Evolutionary conservation across 1,140 invertebrate genomes (phyloP).

Genomic region (Daktulosphaira vitifoliae): DNA sequence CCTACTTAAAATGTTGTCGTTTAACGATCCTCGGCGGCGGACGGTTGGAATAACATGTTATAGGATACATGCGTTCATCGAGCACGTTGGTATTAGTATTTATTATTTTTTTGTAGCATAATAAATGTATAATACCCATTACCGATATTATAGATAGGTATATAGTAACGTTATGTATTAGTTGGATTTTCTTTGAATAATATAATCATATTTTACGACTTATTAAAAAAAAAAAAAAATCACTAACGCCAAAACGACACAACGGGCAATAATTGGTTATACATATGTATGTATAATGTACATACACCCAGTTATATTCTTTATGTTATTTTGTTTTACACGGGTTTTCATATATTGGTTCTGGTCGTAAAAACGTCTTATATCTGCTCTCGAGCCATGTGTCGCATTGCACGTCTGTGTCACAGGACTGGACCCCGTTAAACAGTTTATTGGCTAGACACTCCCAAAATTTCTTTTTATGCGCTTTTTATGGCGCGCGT

Average conservation of each 20-base stretch:
- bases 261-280: too few relatives aligned
- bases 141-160: too few relatives aligned
- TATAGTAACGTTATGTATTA: too few relatives aligned
- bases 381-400: constrained; percentile 6
- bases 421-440: constrained; percentile 14
- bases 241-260: constrained; percentile 22
- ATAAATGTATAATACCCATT: too few relatives aligned
- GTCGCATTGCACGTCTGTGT: neutral
- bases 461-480: constrained; percentile 27
- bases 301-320: too few relatives aligned
- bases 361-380: constrained; percentile 2
- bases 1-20: constrained; percentile 21
- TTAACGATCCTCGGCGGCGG: constrained; percentile 16
- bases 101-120: neutral
- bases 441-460: constrained; percentile 26
- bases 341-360: neutral
- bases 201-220: constrained; percentile 30
- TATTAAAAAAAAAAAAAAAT: constrained; percentile 30
- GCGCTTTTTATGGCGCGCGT: too few relatives aligned
- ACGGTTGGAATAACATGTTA: neutral
- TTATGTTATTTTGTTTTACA: too few relatives aligned
- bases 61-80: too few relatives aligned
- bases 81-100: too few relatives aligned
- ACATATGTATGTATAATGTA: too few relatives aligned
- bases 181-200: constrained; percentile 15